Percentiles rank a stretch among this genome's conserved stretches.
Evolutionary conservation across 2,888 invertebrate species (phyloP).

Genomic region (Ctena decussata): DNA sequence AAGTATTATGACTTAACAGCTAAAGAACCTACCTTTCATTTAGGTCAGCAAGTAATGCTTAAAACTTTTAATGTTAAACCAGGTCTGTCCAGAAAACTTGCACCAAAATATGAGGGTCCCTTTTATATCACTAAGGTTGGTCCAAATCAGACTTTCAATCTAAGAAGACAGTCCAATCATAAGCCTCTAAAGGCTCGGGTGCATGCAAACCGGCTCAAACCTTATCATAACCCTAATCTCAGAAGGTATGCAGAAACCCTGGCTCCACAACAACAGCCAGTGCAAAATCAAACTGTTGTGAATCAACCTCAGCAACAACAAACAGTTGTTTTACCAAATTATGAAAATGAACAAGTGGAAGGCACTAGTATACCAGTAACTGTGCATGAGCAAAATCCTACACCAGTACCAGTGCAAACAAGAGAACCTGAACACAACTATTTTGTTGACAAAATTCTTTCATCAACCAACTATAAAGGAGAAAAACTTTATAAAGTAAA

Average conservation of each 20-base stretch:
- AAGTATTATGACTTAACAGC: slow-evolving; percentile 36
- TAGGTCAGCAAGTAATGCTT: slow-evolving; percentile 32
- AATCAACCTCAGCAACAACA: neutral
- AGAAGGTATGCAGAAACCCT: neutral
- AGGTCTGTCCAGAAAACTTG: slow-evolving; percentile 36
- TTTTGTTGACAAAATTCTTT: slow-evolving; percentile 13
- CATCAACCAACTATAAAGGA: neutral
- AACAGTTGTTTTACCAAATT: neutral
- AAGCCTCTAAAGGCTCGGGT: neutral
- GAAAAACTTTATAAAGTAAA: slow-evolving; percentile 12
- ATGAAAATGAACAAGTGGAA: neutral
- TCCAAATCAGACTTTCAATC: slow-evolving; percentile 41
- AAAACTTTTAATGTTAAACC: neutral
- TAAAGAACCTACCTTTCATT: slow-evolving; percentile 2
- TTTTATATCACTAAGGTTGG: slow-evolving; percentile 38
- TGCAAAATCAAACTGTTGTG: neutral
- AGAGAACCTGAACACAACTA: neutral
- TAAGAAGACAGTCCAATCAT: neutral
- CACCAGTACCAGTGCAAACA: neutral
- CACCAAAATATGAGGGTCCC: slow-evolving; percentile 47
- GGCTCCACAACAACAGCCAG: neutral
- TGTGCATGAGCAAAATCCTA: neutral
- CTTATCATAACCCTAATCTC: neutral
- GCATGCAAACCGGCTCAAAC: neutral
- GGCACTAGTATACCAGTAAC: neutral